phyloP scores from a whole-genome alignment of 1,140 invertebrate species.

The Anastrepha ludens region DNA sequence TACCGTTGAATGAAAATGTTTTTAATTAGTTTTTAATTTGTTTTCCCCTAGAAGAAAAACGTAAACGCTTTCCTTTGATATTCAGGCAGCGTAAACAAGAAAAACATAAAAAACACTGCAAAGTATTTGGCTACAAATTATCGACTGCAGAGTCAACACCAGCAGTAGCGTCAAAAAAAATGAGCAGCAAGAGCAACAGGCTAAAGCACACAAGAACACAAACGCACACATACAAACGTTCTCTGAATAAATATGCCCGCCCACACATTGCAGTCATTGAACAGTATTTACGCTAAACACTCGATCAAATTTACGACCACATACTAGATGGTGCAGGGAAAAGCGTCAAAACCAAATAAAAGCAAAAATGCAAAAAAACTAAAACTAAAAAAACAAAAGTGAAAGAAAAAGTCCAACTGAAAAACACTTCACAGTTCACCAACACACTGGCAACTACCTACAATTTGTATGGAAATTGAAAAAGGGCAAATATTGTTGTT shows the following conservation, averaged over 20 bases:
- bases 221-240: not conserved
- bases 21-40: slow-evolving; percentile 45
- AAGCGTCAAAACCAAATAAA: not conserved
- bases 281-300: slow-evolving; percentile 15
- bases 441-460: not conserved
- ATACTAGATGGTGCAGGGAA: not conserved
- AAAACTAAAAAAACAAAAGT: not conserved
- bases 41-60: slow-evolving; percentile 7
- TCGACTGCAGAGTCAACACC: not conserved
- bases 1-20: slow-evolving; percentile 17
- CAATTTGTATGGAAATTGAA: not conserved
- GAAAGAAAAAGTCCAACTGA: not conserved
- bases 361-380: not conserved
- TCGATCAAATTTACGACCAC: slow-evolving; percentile 13
- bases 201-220: not conserved
- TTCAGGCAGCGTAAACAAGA: not conserved
- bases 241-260: not conserved
- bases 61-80: not conserved
- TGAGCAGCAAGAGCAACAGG: slow-evolving; percentile 21
- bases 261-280: not conserved
- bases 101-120: not conserved
- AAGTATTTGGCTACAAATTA: slow-evolving; percentile 6
- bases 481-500: slow-evolving; percentile 6
- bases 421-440: not conserved
- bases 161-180: not conserved